Evolutionary conservation across 1,140 invertebrate genomes (phyloP).

Genomic region (Euwallacea similis): DNA sequence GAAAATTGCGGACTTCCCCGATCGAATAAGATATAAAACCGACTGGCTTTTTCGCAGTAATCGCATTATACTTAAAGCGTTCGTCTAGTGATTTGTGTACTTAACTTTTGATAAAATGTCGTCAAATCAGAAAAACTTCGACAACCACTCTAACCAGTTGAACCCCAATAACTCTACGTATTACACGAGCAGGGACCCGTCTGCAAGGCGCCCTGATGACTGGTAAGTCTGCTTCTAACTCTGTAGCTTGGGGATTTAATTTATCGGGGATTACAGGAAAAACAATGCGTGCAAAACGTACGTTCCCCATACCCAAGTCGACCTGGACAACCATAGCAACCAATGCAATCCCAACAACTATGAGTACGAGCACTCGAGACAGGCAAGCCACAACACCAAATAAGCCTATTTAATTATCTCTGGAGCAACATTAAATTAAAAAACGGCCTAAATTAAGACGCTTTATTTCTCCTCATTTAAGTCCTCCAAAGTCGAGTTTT

Average conservation of each 20-base stretch:
- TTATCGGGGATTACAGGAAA: too few species aligned
- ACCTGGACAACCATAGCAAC: slow-evolving; percentile 19
- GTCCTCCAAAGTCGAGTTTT: neutral
- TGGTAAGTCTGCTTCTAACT: neutral
- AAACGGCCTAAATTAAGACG: neutral
- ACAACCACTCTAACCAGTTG: slow-evolving; percentile 21
- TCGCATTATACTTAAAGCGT: too few species aligned
- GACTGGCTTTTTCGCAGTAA: too few species aligned
- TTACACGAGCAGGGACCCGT: neutral
- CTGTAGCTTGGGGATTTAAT: too few species aligned
- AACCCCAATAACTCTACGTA: slow-evolving; percentile 13
- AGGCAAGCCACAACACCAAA: neutral
- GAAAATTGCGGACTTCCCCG: too few species aligned
- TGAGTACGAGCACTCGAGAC: slow-evolving; percentile 5
- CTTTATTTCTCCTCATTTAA: neutral
- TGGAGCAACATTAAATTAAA: neutral
- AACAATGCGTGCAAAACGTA: too few species aligned
- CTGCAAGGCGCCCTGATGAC: neutral
- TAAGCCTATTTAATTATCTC: neutral
- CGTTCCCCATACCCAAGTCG: neutral
- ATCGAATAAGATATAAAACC: too few species aligned
- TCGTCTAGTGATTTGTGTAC: too few species aligned
- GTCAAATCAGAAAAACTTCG: neutral
- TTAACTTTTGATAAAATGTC: neutral
- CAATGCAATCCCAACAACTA: slow-evolving; percentile 18